Evolutionary conservation across 2,888 invertebrate genomes (phyloP), one percentile per base, ranked within the genome.

Genomic region (Patella caerulea): DNA sequence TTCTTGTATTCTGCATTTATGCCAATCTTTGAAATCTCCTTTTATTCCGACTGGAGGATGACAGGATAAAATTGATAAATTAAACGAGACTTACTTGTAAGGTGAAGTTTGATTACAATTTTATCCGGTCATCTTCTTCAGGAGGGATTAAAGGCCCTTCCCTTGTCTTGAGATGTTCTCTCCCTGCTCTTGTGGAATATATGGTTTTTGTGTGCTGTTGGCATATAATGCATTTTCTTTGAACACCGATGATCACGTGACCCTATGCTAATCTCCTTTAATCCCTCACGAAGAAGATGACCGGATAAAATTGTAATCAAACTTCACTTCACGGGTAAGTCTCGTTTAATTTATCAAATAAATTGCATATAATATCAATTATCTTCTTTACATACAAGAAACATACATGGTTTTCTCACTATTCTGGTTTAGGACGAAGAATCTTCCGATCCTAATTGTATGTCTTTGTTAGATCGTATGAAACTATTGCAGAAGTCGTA

Each of bases 261-360:
- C 59, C 59, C 19, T 9, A 17, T 17, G 11, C 59, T 59, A 59
- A 59, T 59, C 59, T n/a, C 59, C 17, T 59, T 17, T 59, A 59
- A 59, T 59, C 59, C 59, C 59, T 59, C 59, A 19, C n/a, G 59
- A n/a, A 56, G n/a, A 56, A 17, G 59, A 59, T 59, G 59, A 59
- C 59, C 19, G 59, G 59, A 59, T 59, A 59, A 59, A 59, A 59
- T 59, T 59, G n/a, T 15, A 59, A 59, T 59, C 59, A 59, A 59
- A 59, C 15, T 59, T 15, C 59, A 59, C 59, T n/a, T 59, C 12
- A 12, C 59, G 14, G 19, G 59, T 59, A 59, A 59, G 1, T 59
- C 59, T 59, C 59, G n/a, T 59, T 59, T 59, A 59, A 59, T 59
- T 11, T 59, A 56, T 12, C 4, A 34, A 34, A 34, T 34, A 34